Evolutionary conservation across 2,113 vertebrate species (phyloP), one percentile per base, ranked within the genome.

Genomic region (Perccottus glenii): DNA sequence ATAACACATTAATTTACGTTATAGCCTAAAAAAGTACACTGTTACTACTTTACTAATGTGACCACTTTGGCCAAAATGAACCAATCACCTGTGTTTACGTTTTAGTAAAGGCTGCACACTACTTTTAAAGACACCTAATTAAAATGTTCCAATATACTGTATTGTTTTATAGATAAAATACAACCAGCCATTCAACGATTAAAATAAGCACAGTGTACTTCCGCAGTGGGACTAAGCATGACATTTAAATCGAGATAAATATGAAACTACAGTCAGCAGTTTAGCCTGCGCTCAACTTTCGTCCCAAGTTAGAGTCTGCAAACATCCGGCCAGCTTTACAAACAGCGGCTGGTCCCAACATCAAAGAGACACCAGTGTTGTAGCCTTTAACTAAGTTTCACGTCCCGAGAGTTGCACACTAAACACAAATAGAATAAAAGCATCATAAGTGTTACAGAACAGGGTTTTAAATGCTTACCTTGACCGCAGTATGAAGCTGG

Each of bases 171-270:
- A 75, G 70, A 81, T 84, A 65, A 32, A 73, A 78, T 62, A 77
- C 19, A 85, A 49, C 77, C 69, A 53, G 57, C 61, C 52, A 68
- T 81, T 85, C 27, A 78, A 48, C 44, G 9, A 9, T 7, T 70
- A 56, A 78, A 82, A 80, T 53, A 36, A 52, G 19, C 36, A 35
- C 43, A 36, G 56, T 11, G 61, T 77, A 71, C 83, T 85, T 89
- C 87, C 77, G 77, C 15, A 77, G 63, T 35, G 65, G 70, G 53
- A 51, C 70, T 56, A 75, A 4, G 84, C 64, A 73, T 87, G 85
- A 90, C 86, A 88, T 83, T 73, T 51, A 81, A 85, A 71, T 87
- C 15, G 79, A 77, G 84, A 75, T 70, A 74, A 83, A 78, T 76
- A 81, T 68, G 74, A 79, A 80, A 68, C 74, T 70, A 40, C 69